These are phyloP conservation scores for Prorops nasuta DNA, from an alignment of 1,140 invertebrate species.

Conservation along the genomic window DNA sequence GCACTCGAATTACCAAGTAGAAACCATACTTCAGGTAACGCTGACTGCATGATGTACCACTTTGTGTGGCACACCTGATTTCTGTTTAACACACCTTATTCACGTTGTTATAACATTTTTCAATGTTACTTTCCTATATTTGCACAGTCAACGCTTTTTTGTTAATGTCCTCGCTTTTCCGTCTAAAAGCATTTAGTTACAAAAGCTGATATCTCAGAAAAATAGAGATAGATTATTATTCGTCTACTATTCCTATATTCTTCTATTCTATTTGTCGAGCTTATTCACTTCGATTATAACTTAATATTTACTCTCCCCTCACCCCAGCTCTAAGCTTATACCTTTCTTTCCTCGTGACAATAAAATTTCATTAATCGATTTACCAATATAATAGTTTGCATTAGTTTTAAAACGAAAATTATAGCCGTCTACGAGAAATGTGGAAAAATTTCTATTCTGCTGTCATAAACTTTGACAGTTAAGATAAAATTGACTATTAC, in stretches of 20 bases:
- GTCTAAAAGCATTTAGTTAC: constrained; percentile 34
- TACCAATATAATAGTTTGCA: not conserved
- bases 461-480: no score
- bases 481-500: no score
- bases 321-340: not conserved
- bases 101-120: constrained; percentile 1
- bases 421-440: no score
- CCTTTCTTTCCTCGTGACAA: not conserved
- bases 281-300: constrained; percentile 2
- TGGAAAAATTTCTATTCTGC: no score
- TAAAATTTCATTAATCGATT: not conserved
- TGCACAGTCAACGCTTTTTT: not conserved
- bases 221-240: constrained; percentile 24
- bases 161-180: constrained; percentile 12
- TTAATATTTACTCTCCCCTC: not conserved
- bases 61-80: constrained; percentile 36
- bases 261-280: not conserved
- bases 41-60: constrained; percentile 36
- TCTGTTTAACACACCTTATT: constrained; percentile 42
- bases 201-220: constrained; percentile 33
- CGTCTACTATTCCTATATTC: not conserved
- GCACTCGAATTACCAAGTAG: constrained; percentile 42
- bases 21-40: constrained; percentile 48
- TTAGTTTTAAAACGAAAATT: no score
- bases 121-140: not conserved